Evolutionary conservation across 2,797 vertebrate genomes (phyloP).

Genomic region (Apogon talboti): DNA sequence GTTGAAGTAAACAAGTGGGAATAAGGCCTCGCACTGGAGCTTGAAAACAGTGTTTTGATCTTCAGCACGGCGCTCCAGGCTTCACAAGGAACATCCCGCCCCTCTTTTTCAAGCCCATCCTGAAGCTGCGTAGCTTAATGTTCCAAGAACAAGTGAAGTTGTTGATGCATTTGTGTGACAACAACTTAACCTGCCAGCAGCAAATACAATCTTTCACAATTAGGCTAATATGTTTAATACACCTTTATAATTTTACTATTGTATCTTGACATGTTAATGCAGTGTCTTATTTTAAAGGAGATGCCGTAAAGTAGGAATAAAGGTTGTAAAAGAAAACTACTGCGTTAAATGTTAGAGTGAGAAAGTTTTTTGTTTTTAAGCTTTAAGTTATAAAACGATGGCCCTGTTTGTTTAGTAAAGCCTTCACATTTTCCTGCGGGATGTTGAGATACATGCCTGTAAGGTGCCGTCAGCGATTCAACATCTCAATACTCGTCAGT

Average conservation of each 20-base stretch:
- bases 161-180: slow-evolving; percentile 1
- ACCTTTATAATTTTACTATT: not conserved
- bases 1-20: slow-evolving; percentile 87
- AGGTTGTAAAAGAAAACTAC: not conserved
- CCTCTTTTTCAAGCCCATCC: slow-evolving; percentile 20
- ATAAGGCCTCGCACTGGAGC: slow-evolving; percentile 41
- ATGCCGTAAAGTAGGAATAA: not conserved
- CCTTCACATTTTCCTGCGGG: slow-evolving; percentile 13
- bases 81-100: slow-evolving; percentile 50
- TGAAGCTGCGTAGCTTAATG: slow-evolving; percentile 15
- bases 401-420: too few relatives aligned
- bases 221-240: not conserved
- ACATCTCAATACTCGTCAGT: slow-evolving; percentile 21
- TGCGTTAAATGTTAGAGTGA: too few relatives aligned
- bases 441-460: slow-evolving; percentile 18
- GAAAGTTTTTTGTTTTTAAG: not conserved
- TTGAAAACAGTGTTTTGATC: slow-evolving; percentile 28
- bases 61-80: slow-evolving; percentile 20
- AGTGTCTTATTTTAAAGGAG: not conserved
- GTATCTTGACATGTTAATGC: not conserved
- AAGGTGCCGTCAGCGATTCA: slow-evolving; percentile 19
- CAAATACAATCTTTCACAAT: too few relatives aligned
- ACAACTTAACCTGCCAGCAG: not conserved
- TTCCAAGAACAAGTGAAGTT: slow-evolving; percentile 24
- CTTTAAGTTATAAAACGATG: too few relatives aligned